Conservation (phyloP, 1,140 invertebrate species). For the Anastrepha ludens region DNA sequence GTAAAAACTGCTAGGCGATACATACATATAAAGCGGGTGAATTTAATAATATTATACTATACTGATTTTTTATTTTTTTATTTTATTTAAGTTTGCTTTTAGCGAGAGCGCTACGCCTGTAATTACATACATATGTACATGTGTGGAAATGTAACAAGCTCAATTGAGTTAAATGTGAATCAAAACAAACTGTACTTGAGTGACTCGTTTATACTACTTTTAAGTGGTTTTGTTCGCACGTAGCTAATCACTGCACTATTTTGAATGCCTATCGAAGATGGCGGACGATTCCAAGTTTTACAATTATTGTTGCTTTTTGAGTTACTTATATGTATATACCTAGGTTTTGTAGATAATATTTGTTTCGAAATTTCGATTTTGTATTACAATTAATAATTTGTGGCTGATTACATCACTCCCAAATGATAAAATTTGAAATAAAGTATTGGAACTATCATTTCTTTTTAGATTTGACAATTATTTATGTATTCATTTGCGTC, state of each 20-base stretch:
- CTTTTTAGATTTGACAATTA: too few relatives aligned
- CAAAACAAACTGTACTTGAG: neutral
- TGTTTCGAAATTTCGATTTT: neutral
- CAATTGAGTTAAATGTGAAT: neutral
- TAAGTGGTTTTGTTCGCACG: neutral
- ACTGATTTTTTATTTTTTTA: neutral
- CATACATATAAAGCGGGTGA: conserved; percentile 11
- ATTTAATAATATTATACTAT: neutral
- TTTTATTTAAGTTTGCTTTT: neutral
- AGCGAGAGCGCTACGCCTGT: neutral
- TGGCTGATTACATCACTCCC: neutral
- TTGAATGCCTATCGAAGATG: neutral
- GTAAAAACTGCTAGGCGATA: neutral
- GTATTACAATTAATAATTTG: neutral
- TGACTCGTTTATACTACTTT: neutral
- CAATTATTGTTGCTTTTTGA: neutral
- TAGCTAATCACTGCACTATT: neutral
- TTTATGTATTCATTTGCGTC: too few relatives aligned
- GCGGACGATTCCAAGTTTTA: conserved; percentile 5
- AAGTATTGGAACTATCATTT: too few relatives aligned
- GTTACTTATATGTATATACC: neutral
- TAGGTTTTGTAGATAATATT: neutral
- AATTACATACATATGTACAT: neutral
- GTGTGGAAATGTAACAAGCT: neutral
- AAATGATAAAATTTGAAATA: too few relatives aligned